phyloP scores from a whole-genome alignment of 1,140 invertebrate species.

The Saccostrea echinata region DNA sequence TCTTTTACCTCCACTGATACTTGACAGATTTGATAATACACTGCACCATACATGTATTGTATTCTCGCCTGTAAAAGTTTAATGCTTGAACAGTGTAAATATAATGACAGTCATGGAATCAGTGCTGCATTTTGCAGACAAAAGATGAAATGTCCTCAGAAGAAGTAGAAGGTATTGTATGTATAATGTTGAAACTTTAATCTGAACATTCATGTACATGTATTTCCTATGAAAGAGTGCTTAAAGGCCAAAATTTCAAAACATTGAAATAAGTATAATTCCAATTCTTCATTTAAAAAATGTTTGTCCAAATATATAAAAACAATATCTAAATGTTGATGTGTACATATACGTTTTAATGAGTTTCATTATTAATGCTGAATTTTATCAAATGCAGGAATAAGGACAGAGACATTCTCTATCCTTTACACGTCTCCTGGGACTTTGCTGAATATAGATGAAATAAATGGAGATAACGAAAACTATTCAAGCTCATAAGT shows the following conservation, averaged over 20 bases:
- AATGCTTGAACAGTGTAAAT: slow-evolving; percentile 34
- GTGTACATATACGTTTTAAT: neutral
- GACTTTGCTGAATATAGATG: slow-evolving; percentile 3
- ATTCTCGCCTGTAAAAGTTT: slow-evolving; percentile 52
- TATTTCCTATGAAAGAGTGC: too few species aligned
- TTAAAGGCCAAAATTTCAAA: neutral
- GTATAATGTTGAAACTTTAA: neutral
- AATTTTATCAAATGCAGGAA: neutral
- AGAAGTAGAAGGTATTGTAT: slow-evolving; percentile 25
- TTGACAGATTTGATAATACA: neutral
- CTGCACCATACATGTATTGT: slow-evolving; percentile 27
- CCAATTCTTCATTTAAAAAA: neutral
- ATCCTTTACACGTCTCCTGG: slow-evolving; percentile 13
- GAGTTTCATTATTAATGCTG: neutral
- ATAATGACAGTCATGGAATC: neutral
- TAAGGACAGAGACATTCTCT: neutral
- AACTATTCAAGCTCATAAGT: too few species aligned
- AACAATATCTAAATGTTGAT: neutral
- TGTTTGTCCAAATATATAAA: neutral
- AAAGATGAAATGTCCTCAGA: slow-evolving; percentile 16
- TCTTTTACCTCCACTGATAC: slow-evolving; percentile 22
- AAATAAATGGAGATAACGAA: too few species aligned
- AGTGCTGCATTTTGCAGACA: neutral
- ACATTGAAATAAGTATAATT: neutral
- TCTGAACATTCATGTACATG: too few species aligned